Percentiles rank a stretch among this genome's conserved stretches.
These are phyloP conservation scores for Ormyrus rosae DNA, from an alignment of 2,888 invertebrate genomes.

Conservation along the genomic window DNA sequence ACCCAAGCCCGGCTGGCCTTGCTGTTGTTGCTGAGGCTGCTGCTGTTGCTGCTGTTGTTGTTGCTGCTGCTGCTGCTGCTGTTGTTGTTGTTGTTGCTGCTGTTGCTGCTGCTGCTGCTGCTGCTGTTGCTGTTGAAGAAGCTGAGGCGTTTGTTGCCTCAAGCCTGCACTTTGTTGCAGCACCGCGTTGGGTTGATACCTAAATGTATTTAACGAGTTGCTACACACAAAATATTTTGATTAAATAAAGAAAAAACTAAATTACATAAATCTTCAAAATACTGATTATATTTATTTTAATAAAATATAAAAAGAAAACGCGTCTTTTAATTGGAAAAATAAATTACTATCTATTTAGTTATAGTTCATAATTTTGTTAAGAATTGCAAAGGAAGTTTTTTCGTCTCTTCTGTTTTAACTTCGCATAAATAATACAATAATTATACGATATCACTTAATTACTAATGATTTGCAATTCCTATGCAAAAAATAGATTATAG, in stretches of 20 bases:
- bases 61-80: constrained; percentile 76
- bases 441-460: too few relatives aligned
- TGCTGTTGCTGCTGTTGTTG: constrained; percentile 71
- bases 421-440: too few relatives aligned
- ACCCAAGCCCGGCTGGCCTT: constrained; percentile 70
- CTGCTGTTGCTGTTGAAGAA: constrained; percentile 77
- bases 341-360: too few relatives aligned
- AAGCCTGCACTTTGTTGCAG: constrained; percentile 74
- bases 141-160: constrained; percentile 74
- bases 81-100: constrained; percentile 75
- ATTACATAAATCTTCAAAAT: constrained; percentile 24
- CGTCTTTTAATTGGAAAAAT: too few relatives aligned
- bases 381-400: too few relatives aligned
- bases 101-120: constrained; percentile 75
- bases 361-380: too few relatives aligned
- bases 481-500: too few relatives aligned
- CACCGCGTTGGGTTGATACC: constrained; percentile 73
- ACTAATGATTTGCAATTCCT: too few relatives aligned
- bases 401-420: too few relatives aligned
- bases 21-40: constrained; percentile 77
- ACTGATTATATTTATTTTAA: neutral
- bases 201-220: constrained; percentile 56
- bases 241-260: neutral
- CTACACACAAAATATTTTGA: neutral
- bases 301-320: too few relatives aligned